Base-by-base conservation (phyloP, 1,140 invertebrate genomes). In the Zaprionus nigranus region DNA sequence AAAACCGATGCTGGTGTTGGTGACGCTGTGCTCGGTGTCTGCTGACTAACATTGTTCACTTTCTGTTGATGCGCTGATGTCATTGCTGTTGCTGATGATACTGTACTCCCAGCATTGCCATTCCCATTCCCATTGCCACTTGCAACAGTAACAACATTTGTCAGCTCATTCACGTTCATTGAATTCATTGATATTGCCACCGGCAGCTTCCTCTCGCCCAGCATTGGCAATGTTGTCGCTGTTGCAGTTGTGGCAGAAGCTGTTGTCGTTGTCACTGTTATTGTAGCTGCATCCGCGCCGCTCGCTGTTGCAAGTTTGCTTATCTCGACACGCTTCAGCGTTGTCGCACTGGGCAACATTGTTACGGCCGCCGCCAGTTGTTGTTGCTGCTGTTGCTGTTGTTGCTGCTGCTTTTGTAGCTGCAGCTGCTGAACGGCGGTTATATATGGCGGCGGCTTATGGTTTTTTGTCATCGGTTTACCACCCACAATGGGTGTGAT, bases 381-480 rank as follows among this genome's bases (percentile, higher is more conserved):
- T 85, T 91, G 90, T 72, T 90, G 90, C 28, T 90, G 81, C 24
- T 87, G 82, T 49, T 91, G 88, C n/a, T 81, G 81, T 60, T 91
- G 82, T 60, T 91, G 82, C 60, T 91, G 82, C 67, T 92, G 88
- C 64, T 91, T 92, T 67, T 92, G 83, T 67, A 88, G 46, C 66
- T 92, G 90, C 63, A 90, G 74, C 77, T 92, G 91, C 77, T 91
- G 91, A 72, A 92, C 91, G 65, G 91, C 91, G 78, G 91, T 91
- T 58, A 91, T 81, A 40, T 92, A 92, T 88, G 91, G 85, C 80
- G 91, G 91, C 75, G 91, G 91, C 79, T 92, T 92, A 80, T 92
- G 87, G 87, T 92, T 92, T 92, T 92, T 92, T 91, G 91, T 91
- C 78, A 92, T 71, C 63, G 91, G 87, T 64, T 92, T 92, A 28